phyloP scores from a whole-genome alignment of 2,888 invertebrate species.

The Siphlonurus alternatus region DNA sequence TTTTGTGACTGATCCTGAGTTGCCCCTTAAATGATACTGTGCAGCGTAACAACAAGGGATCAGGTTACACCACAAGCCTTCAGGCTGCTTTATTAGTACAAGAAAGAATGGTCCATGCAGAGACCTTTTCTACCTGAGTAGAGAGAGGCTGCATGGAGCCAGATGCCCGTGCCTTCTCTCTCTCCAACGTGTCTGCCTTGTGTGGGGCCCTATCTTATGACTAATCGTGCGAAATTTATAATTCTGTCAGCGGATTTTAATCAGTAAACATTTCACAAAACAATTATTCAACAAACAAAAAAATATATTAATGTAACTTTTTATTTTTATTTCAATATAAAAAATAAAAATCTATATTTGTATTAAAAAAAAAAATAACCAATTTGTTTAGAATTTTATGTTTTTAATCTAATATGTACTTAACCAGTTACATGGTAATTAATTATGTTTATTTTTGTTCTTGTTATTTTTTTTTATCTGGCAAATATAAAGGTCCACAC shows the following conservation, averaged over 20 bases:
- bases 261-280: neutral
- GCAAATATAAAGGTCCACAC: no score
- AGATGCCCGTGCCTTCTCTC: no score
- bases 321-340: neutral
- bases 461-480: neutral
- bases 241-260: conserved; percentile 3
- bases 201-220: neutral
- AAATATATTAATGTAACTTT: neutral
- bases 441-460: neutral
- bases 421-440: neutral
- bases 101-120: neutral
- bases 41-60: neutral
- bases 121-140: neutral
- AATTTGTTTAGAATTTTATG: no score
- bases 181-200: no score
- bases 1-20: no score
- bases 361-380: neutral
- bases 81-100: neutral
- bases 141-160: no score
- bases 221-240: conserved; percentile 1
- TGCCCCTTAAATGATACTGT: neutral
- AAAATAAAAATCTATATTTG: no score
- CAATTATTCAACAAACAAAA: neutral
- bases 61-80: neutral
- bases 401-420: neutral